Conservation (phyloP, 2,797 vertebrate genomes). For the Argentina silus region DNA sequence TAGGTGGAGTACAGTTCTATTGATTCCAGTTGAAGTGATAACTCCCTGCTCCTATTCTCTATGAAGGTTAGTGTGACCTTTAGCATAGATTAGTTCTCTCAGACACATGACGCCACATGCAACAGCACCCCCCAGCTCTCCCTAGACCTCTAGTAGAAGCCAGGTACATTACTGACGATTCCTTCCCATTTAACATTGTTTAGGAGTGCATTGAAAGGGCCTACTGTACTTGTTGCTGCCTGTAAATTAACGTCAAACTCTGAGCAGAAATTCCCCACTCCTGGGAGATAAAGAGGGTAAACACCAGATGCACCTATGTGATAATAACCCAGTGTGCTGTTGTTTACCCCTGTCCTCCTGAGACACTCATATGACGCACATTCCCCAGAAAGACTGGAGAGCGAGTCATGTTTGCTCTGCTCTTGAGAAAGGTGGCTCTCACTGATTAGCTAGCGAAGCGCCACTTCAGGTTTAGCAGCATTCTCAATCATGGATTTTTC, state of each 20-base stretch:
- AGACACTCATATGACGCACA: neutral
- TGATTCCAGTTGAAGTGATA: conserved; percentile 1
- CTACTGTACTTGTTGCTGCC: neutral
- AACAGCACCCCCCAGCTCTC: neutral
- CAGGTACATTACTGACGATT: neutral
- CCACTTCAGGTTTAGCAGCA: neutral
- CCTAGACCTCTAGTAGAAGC: neutral
- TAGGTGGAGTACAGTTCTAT: neutral
- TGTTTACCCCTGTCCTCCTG: neutral
- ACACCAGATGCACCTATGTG: conserved; percentile 1
- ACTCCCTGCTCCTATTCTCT: neutral
- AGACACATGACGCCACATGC: neutral
- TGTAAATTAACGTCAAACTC: neutral
- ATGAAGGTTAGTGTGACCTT: neutral
- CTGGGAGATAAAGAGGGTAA: neutral
- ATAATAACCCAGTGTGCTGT: neutral
- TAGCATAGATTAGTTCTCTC: neutral
- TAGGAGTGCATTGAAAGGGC: neutral
- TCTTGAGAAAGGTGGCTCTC: neutral
- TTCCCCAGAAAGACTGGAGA: neutral
- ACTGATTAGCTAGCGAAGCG: neutral
- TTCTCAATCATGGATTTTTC: neutral
- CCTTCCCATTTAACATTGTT: neutral
- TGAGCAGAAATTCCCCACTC: neutral
- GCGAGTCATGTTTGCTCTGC: neutral